phyloP scores from a whole-genome alignment of 2,113 vertebrate genomes.

The Eulemur rufifrons region DNA sequence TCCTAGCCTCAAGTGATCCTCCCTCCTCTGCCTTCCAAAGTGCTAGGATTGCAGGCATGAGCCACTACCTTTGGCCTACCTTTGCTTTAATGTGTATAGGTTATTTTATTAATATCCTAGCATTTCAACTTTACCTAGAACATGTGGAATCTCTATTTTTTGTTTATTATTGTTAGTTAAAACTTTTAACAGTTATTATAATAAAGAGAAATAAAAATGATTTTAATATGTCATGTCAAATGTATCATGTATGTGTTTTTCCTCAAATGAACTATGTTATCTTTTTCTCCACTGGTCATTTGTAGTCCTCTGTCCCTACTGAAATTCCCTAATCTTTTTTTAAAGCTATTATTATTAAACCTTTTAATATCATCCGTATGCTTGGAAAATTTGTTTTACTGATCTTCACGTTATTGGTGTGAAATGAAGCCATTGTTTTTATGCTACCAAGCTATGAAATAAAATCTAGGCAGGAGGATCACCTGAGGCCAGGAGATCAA shows the following conservation, averaged over 20 bases:
- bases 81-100: neutral
- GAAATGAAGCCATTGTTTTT: neutral
- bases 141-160: neutral
- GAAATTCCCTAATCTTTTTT: neutral
- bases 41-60: no score
- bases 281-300: neutral
- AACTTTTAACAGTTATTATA: neutral
- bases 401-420: neutral
- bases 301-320: neutral
- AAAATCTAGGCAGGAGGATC: neutral
- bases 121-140: neutral
- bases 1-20: no score
- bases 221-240: neutral
- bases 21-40: no score
- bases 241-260: neutral
- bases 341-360: neutral
- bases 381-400: neutral
- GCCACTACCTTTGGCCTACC: neutral
- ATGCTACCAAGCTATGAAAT: neutral
- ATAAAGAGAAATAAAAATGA: neutral
- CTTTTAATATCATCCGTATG: neutral
- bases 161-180: neutral
- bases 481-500: no score
- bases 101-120: neutral
- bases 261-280: neutral